Percentiles rank a stretch among this genome's conserved stretches.
Evolutionary conservation across 2,888 invertebrate species (phyloP).

Genomic region (Xestia ashworthii): DNA sequence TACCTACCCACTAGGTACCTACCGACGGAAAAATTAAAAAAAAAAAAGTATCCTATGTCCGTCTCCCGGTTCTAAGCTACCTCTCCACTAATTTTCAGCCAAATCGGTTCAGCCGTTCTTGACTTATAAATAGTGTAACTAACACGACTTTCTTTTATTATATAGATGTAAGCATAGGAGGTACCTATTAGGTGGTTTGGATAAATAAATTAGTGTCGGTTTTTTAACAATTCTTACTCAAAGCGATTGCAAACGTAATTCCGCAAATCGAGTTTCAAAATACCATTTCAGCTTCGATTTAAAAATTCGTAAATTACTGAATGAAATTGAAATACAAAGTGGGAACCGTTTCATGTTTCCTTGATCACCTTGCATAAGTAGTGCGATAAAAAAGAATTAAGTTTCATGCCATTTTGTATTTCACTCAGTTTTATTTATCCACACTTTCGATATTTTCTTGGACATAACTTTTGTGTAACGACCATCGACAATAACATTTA

Average conservation of each 20-base stretch:
- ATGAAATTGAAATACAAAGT: constrained; percentile 42
- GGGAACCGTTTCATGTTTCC: constrained; percentile 50
- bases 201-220: not conserved
- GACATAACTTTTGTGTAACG: constrained; percentile 33
- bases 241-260: constrained; percentile 2
- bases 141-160: no score
- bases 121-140: no score
- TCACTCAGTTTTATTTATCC: constrained; percentile 44
- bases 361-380: constrained; percentile 45
- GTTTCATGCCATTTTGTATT: constrained; percentile 36
- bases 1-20: no score
- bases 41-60: no score
- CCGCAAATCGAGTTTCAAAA: not conserved
- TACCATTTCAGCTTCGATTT: constrained; percentile 17
- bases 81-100: no score
- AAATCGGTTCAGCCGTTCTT: no score
- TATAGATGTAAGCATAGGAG: no score
- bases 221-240: not conserved
- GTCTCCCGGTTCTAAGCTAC: no score
- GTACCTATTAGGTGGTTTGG: not conserved
- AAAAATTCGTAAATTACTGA: constrained; percentile 31
- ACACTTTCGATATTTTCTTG: constrained; percentile 39
- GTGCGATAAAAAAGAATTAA: constrained; percentile 48
- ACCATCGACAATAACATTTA: constrained; percentile 9
- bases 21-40: no score